Conservation (phyloP, 2,113 vertebrate species). For the Lophura nycthemera region DNA sequence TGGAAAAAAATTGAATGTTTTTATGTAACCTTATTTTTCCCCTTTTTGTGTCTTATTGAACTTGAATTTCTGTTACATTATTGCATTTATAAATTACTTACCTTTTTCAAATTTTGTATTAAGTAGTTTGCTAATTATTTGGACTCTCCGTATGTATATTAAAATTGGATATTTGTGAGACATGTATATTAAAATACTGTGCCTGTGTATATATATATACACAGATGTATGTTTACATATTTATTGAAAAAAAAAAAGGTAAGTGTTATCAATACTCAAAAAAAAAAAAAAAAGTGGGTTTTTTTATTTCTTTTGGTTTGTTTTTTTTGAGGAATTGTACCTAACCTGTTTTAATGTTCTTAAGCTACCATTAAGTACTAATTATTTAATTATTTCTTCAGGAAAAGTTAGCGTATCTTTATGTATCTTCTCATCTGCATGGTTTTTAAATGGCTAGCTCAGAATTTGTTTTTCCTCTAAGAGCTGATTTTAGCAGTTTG, state of each 20-base stretch:
- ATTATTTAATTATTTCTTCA: constrained; percentile 22
- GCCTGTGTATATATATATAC: not conserved
- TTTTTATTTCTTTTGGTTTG: too few relatives aligned
- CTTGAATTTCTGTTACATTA: not conserved
- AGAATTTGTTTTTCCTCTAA: not conserved
- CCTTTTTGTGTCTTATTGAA: not conserved
- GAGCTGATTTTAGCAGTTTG: constrained; percentile 5
- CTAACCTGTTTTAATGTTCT: not conserved
- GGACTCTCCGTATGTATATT: too few relatives aligned
- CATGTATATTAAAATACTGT: not conserved
- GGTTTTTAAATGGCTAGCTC: not conserved
- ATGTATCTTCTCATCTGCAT: not conserved
- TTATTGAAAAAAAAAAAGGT: not conserved
- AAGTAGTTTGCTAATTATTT: not conserved
- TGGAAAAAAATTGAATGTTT: not conserved
- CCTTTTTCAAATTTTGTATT: not conserved
- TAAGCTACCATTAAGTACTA: not conserved
- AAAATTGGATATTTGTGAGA: too few relatives aligned
- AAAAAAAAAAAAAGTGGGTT: not conserved
- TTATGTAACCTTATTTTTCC: not conserved
- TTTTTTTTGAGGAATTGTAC: not conserved
- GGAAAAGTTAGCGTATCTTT: not conserved
- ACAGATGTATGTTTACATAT: not conserved
- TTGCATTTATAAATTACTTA: not conserved
- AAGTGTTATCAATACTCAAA: not conserved